Percentiles rank a stretch among this genome's conserved stretches.
phyloP scores from a whole-genome alignment of 2,113 vertebrate genomes.

The Irena cyanogastra region DNA sequence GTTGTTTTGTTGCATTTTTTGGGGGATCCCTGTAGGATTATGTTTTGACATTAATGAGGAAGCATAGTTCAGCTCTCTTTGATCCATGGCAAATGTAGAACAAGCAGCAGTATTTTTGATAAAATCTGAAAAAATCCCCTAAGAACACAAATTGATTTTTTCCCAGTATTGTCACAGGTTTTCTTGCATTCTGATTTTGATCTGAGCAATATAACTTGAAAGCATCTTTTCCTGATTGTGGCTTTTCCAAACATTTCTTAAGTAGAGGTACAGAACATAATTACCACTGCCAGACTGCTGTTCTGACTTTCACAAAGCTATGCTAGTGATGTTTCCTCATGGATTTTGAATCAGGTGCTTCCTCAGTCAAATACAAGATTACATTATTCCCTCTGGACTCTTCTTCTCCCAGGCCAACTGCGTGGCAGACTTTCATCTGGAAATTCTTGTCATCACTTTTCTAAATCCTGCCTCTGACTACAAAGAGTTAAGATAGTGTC shows the following conservation, averaged over 20 bases:
- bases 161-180: background rate
- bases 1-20: background rate
- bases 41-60: background rate
- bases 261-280: background rate
- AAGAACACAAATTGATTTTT: background rate
- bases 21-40: background rate
- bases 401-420: background rate
- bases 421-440: background rate
- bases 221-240: background rate
- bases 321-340: background rate
- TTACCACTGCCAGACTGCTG: background rate
- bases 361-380: background rate
- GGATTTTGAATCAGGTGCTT: conserved; percentile 7
- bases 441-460: conserved; percentile 40
- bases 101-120: background rate
- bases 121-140: background rate
- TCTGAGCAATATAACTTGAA: background rate
- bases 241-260: background rate
- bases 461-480: conserved; percentile 39
- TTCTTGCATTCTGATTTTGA: background rate
- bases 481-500: background rate
- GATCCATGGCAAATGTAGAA: background rate
- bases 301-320: background rate
- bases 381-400: background rate
- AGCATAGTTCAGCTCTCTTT: background rate